Evolutionary conservation across 30 jellyfish, hydroid and myxozoan genomes (phyloP), one percentile per base, ranked within the genome.

Genomic region (Nemopilema nomurai): DNA sequence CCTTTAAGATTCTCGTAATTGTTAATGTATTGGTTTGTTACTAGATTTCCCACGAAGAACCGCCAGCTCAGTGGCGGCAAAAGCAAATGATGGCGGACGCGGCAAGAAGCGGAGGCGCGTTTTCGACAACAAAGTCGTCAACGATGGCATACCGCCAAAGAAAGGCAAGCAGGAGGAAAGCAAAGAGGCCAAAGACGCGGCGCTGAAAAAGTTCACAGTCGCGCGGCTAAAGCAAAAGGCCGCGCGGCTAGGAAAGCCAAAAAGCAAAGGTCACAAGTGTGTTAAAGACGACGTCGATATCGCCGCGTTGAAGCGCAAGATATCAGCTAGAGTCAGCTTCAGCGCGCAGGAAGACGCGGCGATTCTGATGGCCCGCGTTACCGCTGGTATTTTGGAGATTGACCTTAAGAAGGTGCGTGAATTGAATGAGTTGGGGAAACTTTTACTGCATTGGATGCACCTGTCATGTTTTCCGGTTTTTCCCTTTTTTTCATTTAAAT

Each of bases 291-390:
- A 82, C 0, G 67, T 64, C 20, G 97, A 90, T 50, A 85, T 86
- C 7, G 97, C 84, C 16, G 97, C 97, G 31, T 27, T 52, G 72
- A 70, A 69, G 20, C 82, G 88, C 31, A 90, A 85, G 92, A 84
- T 29, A 49, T 74, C 92, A 7, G 50, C 32, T 29, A 85, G 97
- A 50, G 97, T 90, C 4, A 29, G 69, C 16, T 90, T 90, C 74
- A 41, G 87, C 22, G 87, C 74, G 62, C 71, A 76, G 24, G 97
- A 90, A 77, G 97, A 90, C 65, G 95, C 95, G 7, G 85, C 91
- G 23, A 84, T 90, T 33, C 49, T 90, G 76, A 66, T 90, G 83
- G 87, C 93, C 28, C 72, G 88, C 25, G 85, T 90, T 13, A 65
- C 88, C 25, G 81, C 83, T 51, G 75, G 68, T 26, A 74, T 90